A percentile compares a stretch with the other conserved stretches of the same genome.
Evolutionary conservation across 1,140 invertebrate species (phyloP).

Genomic region (Leptinotarsa undecemlineata): DNA sequence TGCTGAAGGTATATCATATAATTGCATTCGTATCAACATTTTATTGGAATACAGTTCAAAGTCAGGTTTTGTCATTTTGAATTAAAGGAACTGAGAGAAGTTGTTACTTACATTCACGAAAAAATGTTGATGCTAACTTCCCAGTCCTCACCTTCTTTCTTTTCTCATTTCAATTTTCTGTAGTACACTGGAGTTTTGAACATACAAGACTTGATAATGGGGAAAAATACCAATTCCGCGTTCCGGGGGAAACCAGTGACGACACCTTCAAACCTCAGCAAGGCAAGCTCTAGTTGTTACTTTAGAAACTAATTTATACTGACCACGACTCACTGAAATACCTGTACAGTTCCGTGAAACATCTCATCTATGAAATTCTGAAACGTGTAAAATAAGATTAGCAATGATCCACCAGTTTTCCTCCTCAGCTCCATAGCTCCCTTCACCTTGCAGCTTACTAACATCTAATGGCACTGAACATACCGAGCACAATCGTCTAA

Average conservation of each 20-base stretch:
- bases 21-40: background rate
- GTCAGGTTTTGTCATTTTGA: constrained; percentile 23
- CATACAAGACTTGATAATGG: constrained; percentile 41
- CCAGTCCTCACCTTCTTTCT: no score
- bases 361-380: no score
- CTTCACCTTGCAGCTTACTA: no score
- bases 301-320: background rate
- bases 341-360: background rate
- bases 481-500: no score
- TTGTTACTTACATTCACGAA: no score
- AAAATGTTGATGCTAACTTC: no score
- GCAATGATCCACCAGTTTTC: no score
- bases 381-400: no score
- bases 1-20: no score
- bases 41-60: background rate
- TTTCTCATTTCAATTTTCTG: constrained; percentile 24
- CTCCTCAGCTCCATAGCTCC: no score
- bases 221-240: constrained; percentile 31
- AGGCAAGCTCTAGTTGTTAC: constrained; percentile 5
- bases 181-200: constrained; percentile 42
- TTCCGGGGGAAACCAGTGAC: constrained; percentile 44
- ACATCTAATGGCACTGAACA: no score
- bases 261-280: background rate
- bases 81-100: no score
- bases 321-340: background rate